These are phyloP conservation scores for Apogon hyalosoma DNA, from an alignment of 2,797 vertebrate genomes.

Conservation along the genomic window DNA sequence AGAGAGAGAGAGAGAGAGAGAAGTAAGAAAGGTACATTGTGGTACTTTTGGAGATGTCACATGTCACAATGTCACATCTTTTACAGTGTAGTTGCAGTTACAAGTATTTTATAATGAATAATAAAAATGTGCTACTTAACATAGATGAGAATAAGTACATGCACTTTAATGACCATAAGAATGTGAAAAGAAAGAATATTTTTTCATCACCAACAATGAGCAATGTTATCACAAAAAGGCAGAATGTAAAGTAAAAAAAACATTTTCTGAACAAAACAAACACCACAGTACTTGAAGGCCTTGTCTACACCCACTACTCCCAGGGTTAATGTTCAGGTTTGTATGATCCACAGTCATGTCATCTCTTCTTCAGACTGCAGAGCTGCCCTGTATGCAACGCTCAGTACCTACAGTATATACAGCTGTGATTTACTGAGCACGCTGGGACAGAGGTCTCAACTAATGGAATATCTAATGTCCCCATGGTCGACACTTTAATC, in stretches of 20 bases:
- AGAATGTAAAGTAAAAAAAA: background rate
- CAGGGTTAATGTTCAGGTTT: conserved; percentile 21
- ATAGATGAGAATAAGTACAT: too few species aligned
- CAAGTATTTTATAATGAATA: too few species aligned
- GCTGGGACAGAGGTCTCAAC: conserved; percentile 39
- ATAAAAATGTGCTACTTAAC: too few species aligned
- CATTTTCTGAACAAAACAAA: background rate
- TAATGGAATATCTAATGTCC: conserved; percentile 63
- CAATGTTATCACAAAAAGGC: background rate
- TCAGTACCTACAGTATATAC: background rate
- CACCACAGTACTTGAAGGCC: background rate
- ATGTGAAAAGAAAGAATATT: too few species aligned
- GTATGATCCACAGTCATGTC: background rate
- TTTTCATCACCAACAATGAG: too few species aligned
- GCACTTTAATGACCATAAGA: too few species aligned
- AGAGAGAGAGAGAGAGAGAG: too few species aligned
- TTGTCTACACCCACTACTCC: conserved; percentile 2
- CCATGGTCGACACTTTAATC: conserved; percentile 61
- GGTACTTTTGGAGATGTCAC: too few species aligned
- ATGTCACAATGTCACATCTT: too few species aligned
- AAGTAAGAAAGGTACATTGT: too few species aligned
- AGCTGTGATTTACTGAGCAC: conserved; percentile 44
- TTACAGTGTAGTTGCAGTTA: too few species aligned
- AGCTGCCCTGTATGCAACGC: conserved; percentile 1
- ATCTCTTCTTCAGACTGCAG: conserved; percentile 16